These are phyloP conservation scores for Rhipidura dahli DNA, from an alignment of 2,113 vertebrate genomes.

Conservation along the genomic window DNA sequence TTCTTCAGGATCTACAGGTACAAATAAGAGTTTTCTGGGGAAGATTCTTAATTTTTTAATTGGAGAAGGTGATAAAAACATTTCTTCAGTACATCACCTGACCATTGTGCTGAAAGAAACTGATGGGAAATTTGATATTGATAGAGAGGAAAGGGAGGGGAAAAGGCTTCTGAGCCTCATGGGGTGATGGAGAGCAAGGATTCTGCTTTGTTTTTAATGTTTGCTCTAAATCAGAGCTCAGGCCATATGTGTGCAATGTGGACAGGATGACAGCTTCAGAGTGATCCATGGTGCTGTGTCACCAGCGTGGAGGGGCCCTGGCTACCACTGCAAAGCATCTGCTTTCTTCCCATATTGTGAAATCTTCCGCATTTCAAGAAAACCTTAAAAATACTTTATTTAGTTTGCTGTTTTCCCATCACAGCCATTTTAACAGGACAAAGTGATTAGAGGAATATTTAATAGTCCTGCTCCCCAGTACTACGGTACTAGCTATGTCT, in stretches of 20 bases:
- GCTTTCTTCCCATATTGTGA: background rate
- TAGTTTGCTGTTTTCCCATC: background rate
- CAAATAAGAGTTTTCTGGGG: background rate
- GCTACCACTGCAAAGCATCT: background rate
- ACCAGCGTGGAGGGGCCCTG: background rate
- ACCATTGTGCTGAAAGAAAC: background rate
- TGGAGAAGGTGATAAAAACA: background rate
- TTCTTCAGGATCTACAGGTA: background rate
- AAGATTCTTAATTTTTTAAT: background rate
- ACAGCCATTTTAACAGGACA: background rate
- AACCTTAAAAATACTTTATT: background rate
- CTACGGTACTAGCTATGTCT: background rate
- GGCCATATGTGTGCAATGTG: background rate
- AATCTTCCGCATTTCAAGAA: background rate
- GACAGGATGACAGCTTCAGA: background rate
- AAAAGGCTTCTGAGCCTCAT: background rate
- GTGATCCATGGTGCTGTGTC: background rate
- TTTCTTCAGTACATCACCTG: background rate
- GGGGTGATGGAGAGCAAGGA: background rate
- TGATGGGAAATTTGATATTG: background rate
- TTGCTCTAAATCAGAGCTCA: background rate
- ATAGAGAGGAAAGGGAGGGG: background rate
- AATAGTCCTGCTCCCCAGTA: background rate
- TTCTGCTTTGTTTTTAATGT: background rate
- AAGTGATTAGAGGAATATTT: background rate